Percentiles rank a stretch among this genome's conserved stretches.
Evolutionary conservation across 2,888 invertebrate species (phyloP).

Genomic region (Phengaris alcon): DNA sequence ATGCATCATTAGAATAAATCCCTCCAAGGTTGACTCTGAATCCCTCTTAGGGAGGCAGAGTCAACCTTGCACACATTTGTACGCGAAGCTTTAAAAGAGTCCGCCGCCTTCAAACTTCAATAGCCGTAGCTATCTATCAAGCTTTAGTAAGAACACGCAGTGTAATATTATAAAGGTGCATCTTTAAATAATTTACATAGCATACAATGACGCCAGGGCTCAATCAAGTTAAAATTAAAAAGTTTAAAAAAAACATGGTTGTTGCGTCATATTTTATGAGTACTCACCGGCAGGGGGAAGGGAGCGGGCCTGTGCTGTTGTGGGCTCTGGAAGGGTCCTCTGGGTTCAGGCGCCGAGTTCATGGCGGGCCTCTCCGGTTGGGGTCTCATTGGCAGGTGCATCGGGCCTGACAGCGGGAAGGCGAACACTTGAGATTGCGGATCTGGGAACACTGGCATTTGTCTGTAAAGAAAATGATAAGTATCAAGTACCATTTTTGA

Average conservation of each 20-base stretch:
- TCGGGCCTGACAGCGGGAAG: slow-evolving; percentile 72
- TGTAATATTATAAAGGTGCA: neutral
- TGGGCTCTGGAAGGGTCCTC: slow-evolving; percentile 47
- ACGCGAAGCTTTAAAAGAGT: no score
- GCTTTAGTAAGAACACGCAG: no score
- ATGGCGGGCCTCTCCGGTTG: slow-evolving; percentile 55
- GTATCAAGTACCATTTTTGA: neutral
- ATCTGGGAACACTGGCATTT: slow-evolving; percentile 65
- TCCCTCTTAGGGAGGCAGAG: no score
- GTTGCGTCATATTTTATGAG: neutral
- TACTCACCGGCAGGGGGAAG: slow-evolving; percentile 69
- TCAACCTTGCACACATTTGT: no score
- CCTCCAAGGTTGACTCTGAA: no score
- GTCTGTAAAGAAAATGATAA: slow-evolving; percentile 46
- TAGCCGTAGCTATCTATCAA: no score
- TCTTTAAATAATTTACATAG: neutral
- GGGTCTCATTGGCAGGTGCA: slow-evolving; percentile 67
- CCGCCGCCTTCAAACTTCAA: no score
- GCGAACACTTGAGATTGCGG: slow-evolving; percentile 75
- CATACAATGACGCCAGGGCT: neutral
- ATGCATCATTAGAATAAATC: no score
- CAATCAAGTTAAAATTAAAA: no score
- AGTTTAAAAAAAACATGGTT: neutral
- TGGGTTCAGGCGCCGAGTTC: slow-evolving; percentile 51
- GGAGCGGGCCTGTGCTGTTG: slow-evolving; percentile 57